These are phyloP conservation scores for Calosoma granatense DNA, from an alignment of 1,140 invertebrate species.

Conservation along the genomic window DNA sequence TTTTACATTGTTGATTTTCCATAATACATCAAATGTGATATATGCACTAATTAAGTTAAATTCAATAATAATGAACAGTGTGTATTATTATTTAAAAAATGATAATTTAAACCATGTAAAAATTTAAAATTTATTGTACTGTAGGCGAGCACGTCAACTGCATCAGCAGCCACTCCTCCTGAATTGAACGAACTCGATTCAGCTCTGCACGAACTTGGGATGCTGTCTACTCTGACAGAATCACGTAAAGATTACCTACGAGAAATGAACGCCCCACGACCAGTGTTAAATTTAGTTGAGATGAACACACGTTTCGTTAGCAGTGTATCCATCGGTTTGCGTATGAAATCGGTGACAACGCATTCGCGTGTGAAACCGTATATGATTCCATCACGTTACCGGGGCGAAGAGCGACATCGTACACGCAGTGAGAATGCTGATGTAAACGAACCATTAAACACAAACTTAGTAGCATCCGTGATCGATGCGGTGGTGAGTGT, in stretches of 20 bases:
- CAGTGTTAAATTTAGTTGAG: constrained; percentile 36
- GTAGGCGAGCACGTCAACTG: neutral
- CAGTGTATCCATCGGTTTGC: constrained; percentile 45
- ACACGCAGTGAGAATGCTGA: constrained; percentile 50
- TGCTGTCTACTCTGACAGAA: constrained; percentile 44
- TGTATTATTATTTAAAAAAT: too few relatives aligned
- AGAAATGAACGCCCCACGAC: constrained; percentile 31
- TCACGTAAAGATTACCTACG: constrained; percentile 42
- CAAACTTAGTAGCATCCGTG: constrained; percentile 21
- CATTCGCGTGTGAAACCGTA: constrained; percentile 30
- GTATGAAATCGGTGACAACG: constrained; percentile 33
- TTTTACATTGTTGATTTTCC: too few relatives aligned
- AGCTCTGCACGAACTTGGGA: constrained; percentile 44
- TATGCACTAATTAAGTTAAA: neutral
- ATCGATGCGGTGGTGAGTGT: constrained; percentile 25
- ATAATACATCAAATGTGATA: neutral
- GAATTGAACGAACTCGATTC: constrained; percentile 40
- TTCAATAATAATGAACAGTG: too few relatives aligned
- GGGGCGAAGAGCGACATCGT: constrained; percentile 36
- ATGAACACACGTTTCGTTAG: constrained; percentile 44
- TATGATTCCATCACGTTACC: constrained; percentile 15
- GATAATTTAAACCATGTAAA: too few relatives aligned
- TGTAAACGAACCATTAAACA: constrained; percentile 21
- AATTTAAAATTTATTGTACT: too few relatives aligned
- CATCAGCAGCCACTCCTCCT: neutral